Evolutionary conservation across 2,797 vertebrate genomes (phyloP), one percentile per base, ranked within the genome.

Genomic region (Pipistrellus kuhlii): DNA sequence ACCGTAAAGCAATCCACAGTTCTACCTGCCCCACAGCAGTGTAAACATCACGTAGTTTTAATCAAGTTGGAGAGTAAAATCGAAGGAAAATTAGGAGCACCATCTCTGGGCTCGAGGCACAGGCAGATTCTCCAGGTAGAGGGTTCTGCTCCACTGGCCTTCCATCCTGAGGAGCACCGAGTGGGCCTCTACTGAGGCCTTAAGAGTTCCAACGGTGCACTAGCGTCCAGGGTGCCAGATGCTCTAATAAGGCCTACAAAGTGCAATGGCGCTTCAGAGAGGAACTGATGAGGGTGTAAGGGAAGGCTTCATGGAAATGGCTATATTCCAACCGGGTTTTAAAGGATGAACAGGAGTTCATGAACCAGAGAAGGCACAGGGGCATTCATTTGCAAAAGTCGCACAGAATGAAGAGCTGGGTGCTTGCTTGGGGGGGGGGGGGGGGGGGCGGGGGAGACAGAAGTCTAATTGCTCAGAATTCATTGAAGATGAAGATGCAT

Each of bases 1-100:
- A 64, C 12, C 59, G 38, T 59, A 85, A 93, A 94, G 90, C 90
- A 82, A 75, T 82, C 87, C 82, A 71, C 90, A 71, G 82, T 17
- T 78, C 57, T 41, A 9, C 57, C 78, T 95, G 77, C 92, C 85
- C 71, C 35, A 17, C 8, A 41, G 85, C 44, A 1, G 73, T 55
- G 14, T 78, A 93, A 91, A 90, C 73, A 82, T 64, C 73, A 15
- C 72, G 13, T 46, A 17, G 35, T 90, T 92, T 95, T 78, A 84
- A 85, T 90, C 88, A 90, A 75, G 73, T 69, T 11, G 59, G 77
- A 90, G 90, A 90, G 23, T 30, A 62, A 77, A 81, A 87, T 89
- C 77, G 72, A 72, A 93, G 25, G 76, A 68, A 68, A 68, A 30
- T 59, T 53, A 91, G 5, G n/a, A 91, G 83, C 25, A 53, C 57